Evolutionary conservation across 2,888 invertebrate species (phyloP), one percentile per base, ranked within the genome.

Genomic region (Amphipyra tragopoginis): DNA sequence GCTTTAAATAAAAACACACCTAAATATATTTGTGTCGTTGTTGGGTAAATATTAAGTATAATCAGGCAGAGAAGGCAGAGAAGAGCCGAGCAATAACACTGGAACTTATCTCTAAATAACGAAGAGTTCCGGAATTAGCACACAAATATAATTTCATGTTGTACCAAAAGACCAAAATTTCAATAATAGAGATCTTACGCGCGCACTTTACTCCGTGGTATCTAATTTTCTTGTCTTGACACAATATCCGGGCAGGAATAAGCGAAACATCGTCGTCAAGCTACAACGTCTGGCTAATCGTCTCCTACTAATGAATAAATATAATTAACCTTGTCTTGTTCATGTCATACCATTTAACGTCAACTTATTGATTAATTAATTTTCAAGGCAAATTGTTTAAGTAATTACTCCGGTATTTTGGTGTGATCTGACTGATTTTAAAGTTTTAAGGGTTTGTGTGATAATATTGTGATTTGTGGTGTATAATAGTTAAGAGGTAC

Each of bases 211-310:
- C 21, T 29, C 29, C 26, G 54, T 65, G 54, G 50, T 69, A 65
- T 70, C 63, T 75, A 71, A 75, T 80, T 77, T 71, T 65, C 66
- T 58, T n/a, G n/a, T n/a, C n/a, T n/a, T 60, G 68, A 70, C 72
- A 76, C 67, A 56, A 67, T 70, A 72, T 77, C 63, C 49, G 67
- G 43, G 42, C 47, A 10, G 47, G 38, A 45, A n/a, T 44, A 15
- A 29, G 39, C 51, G 39, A 45, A 56, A 62, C 47, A 26, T 54
- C 65, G 45, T 57, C 34, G 11, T 43, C 52, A 42, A 65, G 49
- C 45, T 54, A 53, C 60, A 62, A 51, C 36, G 68, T 62, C 54
- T 70, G 44, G 45, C 57, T 59, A 60, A 66, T 64, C 59, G 50
- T 58, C 42, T 47, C 6, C 26, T 61, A 33, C 57, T 77, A 80